Percentiles rank a stretch among this genome's conserved stretches.
phyloP scores from a whole-genome alignment of 2,797 vertebrate species.

The Loriculus beryllinus region DNA sequence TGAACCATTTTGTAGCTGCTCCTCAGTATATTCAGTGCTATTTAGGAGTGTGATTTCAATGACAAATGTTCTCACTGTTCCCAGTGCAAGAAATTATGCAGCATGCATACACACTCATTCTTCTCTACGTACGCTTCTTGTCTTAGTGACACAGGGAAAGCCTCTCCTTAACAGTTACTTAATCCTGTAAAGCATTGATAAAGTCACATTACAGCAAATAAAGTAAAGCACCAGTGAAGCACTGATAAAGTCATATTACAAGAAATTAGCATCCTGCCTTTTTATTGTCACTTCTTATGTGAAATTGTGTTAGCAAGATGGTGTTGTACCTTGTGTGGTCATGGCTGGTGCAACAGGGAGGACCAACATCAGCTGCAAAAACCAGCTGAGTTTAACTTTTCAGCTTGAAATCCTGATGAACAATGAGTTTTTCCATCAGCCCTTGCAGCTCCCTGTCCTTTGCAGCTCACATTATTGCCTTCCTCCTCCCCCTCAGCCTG shows the following conservation, averaged over 20 bases:
- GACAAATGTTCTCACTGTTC: neutral
- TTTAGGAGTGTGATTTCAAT: neutral
- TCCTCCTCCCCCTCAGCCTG: neutral
- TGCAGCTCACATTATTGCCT: neutral
- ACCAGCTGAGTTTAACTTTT: neutral
- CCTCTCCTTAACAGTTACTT: neutral
- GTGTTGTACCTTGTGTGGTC: neutral
- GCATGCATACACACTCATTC: neutral
- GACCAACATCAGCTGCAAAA: neutral
- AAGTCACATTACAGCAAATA: neutral
- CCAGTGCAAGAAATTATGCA: neutral
- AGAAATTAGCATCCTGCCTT: neutral
- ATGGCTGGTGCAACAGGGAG: neutral
- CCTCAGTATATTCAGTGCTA: neutral
- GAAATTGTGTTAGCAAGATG: neutral
- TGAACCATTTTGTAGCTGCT: neutral
- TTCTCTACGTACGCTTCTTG: fast-evolving
- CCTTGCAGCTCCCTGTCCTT: neutral
- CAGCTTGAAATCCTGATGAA: neutral
- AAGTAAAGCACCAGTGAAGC: neutral
- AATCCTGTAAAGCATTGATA: neutral
- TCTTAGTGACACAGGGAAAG: neutral
- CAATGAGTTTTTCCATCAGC: neutral
- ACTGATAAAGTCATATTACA: neutral
- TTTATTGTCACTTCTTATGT: neutral